These are phyloP conservation scores for Notothenia rossii DNA, from an alignment of 2,113 vertebrate species.

Conservation along the genomic window DNA sequence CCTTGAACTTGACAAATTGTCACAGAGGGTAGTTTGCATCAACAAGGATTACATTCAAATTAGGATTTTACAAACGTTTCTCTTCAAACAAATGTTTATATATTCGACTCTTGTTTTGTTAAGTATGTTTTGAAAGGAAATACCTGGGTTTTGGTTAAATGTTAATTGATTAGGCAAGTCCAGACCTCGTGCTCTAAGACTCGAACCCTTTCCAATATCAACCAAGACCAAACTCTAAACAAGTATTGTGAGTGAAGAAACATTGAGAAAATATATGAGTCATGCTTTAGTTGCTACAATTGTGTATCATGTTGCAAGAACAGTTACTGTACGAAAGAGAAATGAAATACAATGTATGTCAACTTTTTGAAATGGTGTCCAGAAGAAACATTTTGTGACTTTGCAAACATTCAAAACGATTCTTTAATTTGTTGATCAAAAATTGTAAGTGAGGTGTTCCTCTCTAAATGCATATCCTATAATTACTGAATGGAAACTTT, in stretches of 20 bases:
- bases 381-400: not conserved
- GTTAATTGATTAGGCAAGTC: not conserved
- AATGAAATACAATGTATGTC: not conserved
- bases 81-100: not conserved
- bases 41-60: not conserved
- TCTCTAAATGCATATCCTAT: not conserved
- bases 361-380: not conserved
- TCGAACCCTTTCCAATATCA: not conserved
- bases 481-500: too few species aligned
- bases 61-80: not conserved
- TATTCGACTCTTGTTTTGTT: not conserved
- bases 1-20: conserved; percentile 39
- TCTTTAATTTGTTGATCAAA: not conserved
- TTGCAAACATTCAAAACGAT: not conserved
- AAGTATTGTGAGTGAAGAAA: not conserved
- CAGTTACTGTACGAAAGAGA: not conserved
- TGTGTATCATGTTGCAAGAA: not conserved
- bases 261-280: not conserved
- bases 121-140: not conserved
- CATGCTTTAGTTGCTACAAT: too few species aligned
- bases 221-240: not conserved
- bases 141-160: not conserved
- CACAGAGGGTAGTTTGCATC: not conserved
- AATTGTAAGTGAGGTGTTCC: not conserved
- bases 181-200: not conserved